Percentiles rank a stretch among this genome's conserved stretches.
These are phyloP conservation scores for Clarias macrocephalus DNA, from an alignment of 2,113 vertebrate species.

Conservation along the genomic window DNA sequence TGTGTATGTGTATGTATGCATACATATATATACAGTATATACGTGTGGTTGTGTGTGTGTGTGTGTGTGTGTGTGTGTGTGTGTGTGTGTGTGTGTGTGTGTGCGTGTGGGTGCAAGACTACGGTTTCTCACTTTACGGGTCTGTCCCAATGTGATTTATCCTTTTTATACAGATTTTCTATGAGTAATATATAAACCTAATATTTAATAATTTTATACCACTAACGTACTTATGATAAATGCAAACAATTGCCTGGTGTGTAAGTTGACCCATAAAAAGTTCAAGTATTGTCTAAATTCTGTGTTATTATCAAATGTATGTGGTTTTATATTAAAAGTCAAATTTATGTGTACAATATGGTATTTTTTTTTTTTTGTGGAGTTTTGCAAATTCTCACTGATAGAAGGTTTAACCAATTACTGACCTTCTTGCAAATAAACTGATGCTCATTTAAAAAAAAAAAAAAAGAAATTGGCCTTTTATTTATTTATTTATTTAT, in stretches of 20 bases:
- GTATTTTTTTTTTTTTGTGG: conserved; percentile 10
- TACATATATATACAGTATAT: background rate
- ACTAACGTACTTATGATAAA: conserved; percentile 79
- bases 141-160: conserved; percentile 75
- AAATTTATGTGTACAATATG: conserved; percentile 63
- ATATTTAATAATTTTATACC: conserved; percentile 86
- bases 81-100: conserved; percentile 32
- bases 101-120: conserved; percentile 26
- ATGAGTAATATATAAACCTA: conserved; percentile 84
- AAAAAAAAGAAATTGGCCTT: background rate
- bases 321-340: conserved; percentile 77
- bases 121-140: conserved; percentile 69
- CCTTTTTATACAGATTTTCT: conserved; percentile 79
- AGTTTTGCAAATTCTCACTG: conserved; percentile 29
- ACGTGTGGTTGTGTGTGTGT: background rate
- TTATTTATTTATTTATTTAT: no score
- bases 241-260: conserved; percentile 72
- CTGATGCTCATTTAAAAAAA: conserved; percentile 19
- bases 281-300: conserved; percentile 59
- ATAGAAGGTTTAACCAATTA: conserved; percentile 40
- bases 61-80: background rate
- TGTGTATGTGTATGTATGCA: conserved; percentile 7
- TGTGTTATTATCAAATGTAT: conserved; percentile 70
- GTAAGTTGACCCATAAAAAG: conserved; percentile 69
- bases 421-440: conserved; percentile 43